Base-by-base conservation (phyloP, 2,888 invertebrate species). In the Caenorhabditis afra region DNA sequence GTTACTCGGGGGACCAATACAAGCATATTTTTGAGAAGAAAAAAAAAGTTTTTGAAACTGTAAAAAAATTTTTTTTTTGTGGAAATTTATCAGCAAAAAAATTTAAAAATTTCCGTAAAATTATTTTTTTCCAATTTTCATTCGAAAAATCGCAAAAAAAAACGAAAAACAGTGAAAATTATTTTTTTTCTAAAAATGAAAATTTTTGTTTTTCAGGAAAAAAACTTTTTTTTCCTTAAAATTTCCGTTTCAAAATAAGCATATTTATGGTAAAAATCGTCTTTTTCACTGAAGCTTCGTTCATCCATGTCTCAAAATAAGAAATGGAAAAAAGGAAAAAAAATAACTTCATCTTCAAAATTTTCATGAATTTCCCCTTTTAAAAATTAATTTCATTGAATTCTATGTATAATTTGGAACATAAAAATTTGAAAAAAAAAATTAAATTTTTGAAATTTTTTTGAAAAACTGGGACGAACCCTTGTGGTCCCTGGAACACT, bases 401-500 rank as follows among this genome's bases (percentile, higher is more conserved):
- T 14, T 52, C 22, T 8, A 18, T 4, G 8, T 52, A 20, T 52
- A 39, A 39, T 10, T 39, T 39, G 7, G 39, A 39, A 39, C 12
- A 44, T 7, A 44, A 44, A 44, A 44, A 44, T 44, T 44, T 44
- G 3, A 44, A 44, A 44, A 44, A 44, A 44, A n/a, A n/a, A 12
- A n/a, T n/a, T n/a, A n/a, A n/a, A n/a, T n/a, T 29, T 29, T 7
- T 18, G 2, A n/a, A 39, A 5, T 39, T 47, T 16, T 39, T 47
- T 16, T 10, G 1, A 22, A 12, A 16, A 35, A 18, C 18, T 29
- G 20, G 7, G 14, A 58, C 71, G 12, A 47, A 71, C 71, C 71
- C 71, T 14, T 71, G 71, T n/a, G 71, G 62, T 49, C 71, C 71
- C 57, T 62, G 71, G n/a, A 49, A 55, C 7, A 71, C 62, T 16